These are phyloP conservation scores for Luehdorfia chinensis DNA, from an alignment of 1,140 invertebrate species.

Conservation along the genomic window DNA sequence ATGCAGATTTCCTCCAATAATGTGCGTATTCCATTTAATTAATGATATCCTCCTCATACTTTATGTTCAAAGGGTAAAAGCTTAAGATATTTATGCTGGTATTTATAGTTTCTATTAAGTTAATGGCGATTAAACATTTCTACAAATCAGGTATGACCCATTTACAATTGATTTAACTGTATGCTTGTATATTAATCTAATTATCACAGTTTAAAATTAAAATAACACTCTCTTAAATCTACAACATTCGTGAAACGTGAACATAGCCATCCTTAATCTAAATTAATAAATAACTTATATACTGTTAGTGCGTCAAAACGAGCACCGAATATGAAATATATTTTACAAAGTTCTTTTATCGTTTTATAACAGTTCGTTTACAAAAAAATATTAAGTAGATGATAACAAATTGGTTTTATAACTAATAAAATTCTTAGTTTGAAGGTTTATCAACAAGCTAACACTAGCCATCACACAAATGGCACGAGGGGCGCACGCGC, in stretches of 20 bases:
- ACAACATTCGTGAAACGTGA: slow-evolving; percentile 49
- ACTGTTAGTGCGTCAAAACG: slow-evolving; percentile 45
- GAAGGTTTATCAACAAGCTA: slow-evolving; percentile 56
- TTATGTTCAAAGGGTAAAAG: no score
- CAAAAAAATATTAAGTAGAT: slow-evolving; percentile 57
- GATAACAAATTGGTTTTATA: slow-evolving; percentile 61
- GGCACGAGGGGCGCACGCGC: slow-evolving; percentile 50
- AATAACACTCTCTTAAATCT: slow-evolving; percentile 56
- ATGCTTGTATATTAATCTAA: slow-evolving; percentile 53
- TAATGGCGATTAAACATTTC: slow-evolving; percentile 22
- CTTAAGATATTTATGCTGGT: no score
- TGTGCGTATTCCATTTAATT: no score
- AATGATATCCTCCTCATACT: no score
- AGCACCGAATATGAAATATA: slow-evolving; percentile 41
- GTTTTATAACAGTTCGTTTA: slow-evolving; percentile 55
- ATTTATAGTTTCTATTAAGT: no score
- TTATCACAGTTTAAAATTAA: slow-evolving; percentile 72
- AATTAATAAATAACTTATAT: slow-evolving; percentile 73
- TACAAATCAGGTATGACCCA: slow-evolving; percentile 5
- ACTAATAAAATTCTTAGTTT: slow-evolving; percentile 58
- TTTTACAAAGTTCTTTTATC: slow-evolving; percentile 51
- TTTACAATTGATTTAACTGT: slow-evolving; percentile 6
- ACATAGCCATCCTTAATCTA: slow-evolving; percentile 70
- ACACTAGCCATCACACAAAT: slow-evolving; percentile 68
- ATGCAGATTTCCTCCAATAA: no score